Evolutionary conservation across 2,113 vertebrate species (phyloP), one percentile per base, ranked within the genome.

Genomic region (Alosa alosa): DNA sequence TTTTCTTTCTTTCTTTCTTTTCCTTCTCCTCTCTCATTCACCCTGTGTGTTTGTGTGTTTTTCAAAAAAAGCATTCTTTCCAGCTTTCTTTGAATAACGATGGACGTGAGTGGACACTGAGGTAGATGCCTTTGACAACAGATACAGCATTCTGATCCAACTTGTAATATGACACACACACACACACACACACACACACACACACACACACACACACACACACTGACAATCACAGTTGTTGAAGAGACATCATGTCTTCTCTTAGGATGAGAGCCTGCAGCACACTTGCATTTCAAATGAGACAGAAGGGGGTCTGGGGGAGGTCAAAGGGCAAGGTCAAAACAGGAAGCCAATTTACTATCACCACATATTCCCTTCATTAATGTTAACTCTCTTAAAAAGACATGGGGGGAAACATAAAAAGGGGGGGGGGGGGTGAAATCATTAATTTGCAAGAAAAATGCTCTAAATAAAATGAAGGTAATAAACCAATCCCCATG

Each of bases 61-160:
- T 0, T 68, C 1, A 10, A 6, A 6, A 17, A n/a, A 60, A 18
- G 55, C 22, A n/a, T 36, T 83, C 55, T 84, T 45, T 84, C 84
- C 81, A 47, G 90, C 90, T 90, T 90, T 87, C 85, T 90, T 78
- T 41, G 31, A 78, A 78, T 17, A 46, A 85, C 83, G 83, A 85
- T 84, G 82, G 81, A 88, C 85, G 91, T 87, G 89, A 90, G 89
- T 49, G 57, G 82, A 93, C 88, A 90, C 90, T 92, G 95, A 95
- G 95, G 95, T 95, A 95, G 94, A 94, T 90, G 93, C 88, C 88
- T 90, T 88, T 86, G 81, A 86, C 83, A 87, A 91, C 81, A 46
- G 86, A 90, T 92, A 93, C 93, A 95, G 91, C 92, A 93, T 92
- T 92, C 88, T 91, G 92, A 94, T 93, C 82, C 85, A 81, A 87